Evolutionary conservation across 2,113 vertebrate genomes (phyloP), one percentile per base, ranked within the genome.

Genomic region (Dendropsophus ebraccatus): DNA sequence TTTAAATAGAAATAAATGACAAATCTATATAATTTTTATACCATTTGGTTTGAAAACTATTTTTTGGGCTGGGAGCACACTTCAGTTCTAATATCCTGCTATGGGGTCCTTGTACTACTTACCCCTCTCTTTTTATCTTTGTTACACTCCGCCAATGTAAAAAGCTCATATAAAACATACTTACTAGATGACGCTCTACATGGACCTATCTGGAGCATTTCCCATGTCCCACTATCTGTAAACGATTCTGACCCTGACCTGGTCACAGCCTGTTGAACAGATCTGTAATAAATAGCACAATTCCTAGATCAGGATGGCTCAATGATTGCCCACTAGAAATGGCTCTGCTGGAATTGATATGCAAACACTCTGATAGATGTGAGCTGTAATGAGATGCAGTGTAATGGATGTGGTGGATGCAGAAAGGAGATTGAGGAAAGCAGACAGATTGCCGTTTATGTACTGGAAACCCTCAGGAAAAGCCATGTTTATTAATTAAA

Each of bases 401-500:
- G 50, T 86, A 86, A 86, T 86, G 84, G 84, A 80, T 86, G 47
- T 67, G 75, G 75, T 41, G 45, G 70, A 65, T 80, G 49, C 84
- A 45, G 35, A 52, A 78, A 69, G 58, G 52, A 79, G 60, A 70
- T 52, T 56, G 30, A 79, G 60, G 74, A 77, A 50, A 84, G 5
- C 23, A 86, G 84, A 86, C 76, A 80, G 78, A 86, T 79, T 86
- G 62, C 84, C 70, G 76, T 85, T 85, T 78, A 78, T 85, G 84
- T 81, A 80, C 65, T 81, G 58, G 14, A 81, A 86, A 45, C 84
- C 84, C 76, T 58, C 45, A 80, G 84, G 84, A 86, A 80, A 86
- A 86, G 62, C 62, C 69, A 14, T 72, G 76, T 80, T 86, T 86
- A 86, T 80, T 86, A 86, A 86, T 80, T 86, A 80, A 69, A 58